These are phyloP conservation scores for Prochilodus magdalenae DNA, from an alignment of 2,113 vertebrate genomes.

Conservation along the genomic window DNA sequence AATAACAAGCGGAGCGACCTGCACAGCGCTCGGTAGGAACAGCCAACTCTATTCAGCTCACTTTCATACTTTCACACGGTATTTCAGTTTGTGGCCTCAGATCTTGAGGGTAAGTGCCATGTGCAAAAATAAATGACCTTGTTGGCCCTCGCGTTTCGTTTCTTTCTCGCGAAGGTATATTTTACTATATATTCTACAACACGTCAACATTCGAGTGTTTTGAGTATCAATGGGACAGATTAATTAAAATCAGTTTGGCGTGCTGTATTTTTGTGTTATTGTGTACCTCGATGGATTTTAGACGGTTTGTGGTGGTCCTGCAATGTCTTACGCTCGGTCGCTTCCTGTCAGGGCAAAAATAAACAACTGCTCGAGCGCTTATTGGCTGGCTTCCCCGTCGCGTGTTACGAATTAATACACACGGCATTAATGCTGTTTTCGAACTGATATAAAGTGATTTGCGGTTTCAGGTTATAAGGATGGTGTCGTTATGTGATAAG, in stretches of 20 bases:
- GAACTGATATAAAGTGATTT: neutral
- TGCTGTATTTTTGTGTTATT: neutral
- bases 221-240: neutral
- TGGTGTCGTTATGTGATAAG: neutral
- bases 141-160: neutral
- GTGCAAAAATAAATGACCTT: neutral
- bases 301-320: neutral
- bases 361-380: neutral
- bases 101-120: neutral
- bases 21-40: slow-evolving; percentile 38
- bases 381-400: slow-evolving; percentile 21
- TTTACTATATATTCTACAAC: neutral
- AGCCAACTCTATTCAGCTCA: neutral
- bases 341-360: slow-evolving; percentile 27
- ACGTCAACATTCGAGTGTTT: neutral
- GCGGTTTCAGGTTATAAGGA: too few relatives aligned
- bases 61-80: neutral
- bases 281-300: neutral
- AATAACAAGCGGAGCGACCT: slow-evolving; percentile 41
- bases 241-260: neutral
- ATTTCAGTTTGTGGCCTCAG: neutral
- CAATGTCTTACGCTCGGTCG: slow-evolving; percentile 6
- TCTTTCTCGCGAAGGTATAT: neutral
- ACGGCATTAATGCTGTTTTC: neutral
- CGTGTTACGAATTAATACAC: slow-evolving; percentile 4